Percentiles rank a stretch among this genome's conserved stretches.
Conservation (phyloP, 2,113 vertebrate species). For the Nibea coibor region DNA sequence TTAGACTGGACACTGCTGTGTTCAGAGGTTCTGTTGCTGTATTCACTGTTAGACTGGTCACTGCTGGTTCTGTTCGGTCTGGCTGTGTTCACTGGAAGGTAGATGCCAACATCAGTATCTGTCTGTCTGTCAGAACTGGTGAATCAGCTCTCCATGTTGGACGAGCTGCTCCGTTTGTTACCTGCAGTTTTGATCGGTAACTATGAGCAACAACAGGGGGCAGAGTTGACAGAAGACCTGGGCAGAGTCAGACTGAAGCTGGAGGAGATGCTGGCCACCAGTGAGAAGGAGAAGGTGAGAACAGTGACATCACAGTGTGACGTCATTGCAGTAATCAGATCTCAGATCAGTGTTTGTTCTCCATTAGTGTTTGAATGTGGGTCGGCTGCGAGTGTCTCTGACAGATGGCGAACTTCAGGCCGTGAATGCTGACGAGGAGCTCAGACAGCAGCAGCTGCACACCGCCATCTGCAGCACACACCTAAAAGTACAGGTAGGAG, state of each 20-base stretch:
- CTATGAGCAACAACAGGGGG: constrained; percentile 44
- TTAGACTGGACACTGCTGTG: too few relatives aligned
- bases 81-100: too few relatives aligned
- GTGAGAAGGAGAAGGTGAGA: constrained; percentile 62
- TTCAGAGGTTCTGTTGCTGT: too few relatives aligned
- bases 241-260: constrained; percentile 36
- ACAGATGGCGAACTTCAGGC: constrained; percentile 9
- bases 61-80: too few relatives aligned
- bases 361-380: constrained; percentile 32
- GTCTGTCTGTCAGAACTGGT: constrained; percentile 57
- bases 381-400: constrained; percentile 47
- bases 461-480: constrained; percentile 34
- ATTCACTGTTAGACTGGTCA: too few relatives aligned
- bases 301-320: neutral
- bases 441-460: constrained; percentile 60
- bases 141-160: constrained; percentile 48
- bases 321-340: neutral
- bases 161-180: constrained; percentile 37
- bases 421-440: constrained; percentile 50
- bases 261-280: constrained; percentile 37
- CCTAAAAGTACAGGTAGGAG: constrained; percentile 62
- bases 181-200: constrained; percentile 45
- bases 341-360: neutral
- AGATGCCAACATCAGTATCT: neutral
- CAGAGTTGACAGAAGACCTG: constrained; percentile 38